phyloP scores from a whole-genome alignment of 2,888 invertebrate species.

The Stenoptilia bipunctidactyla region DNA sequence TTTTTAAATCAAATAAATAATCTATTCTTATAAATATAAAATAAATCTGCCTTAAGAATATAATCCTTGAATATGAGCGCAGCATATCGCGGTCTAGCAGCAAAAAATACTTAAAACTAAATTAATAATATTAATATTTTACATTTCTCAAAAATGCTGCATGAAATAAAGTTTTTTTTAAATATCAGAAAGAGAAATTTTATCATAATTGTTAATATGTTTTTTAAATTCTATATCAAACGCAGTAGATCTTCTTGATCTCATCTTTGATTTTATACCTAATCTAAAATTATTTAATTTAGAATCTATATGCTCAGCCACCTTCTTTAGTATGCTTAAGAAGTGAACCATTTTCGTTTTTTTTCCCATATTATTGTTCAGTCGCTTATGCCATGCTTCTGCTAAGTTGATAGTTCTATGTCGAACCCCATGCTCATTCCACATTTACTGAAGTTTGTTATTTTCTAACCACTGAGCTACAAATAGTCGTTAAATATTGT shows the following conservation, averaged over 20 bases:
- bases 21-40: no score
- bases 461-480: background rate
- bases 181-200: no score
- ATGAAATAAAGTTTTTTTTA: no score
- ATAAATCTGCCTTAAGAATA: no score
- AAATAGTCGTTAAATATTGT: background rate
- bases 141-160: no score
- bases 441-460: constrained; percentile 5
- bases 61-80: no score
- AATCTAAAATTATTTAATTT: no score
- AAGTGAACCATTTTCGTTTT: constrained; percentile 7
- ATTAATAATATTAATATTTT: background rate
- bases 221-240: background rate
- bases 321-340: constrained; percentile 3
- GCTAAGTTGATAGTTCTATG: constrained; percentile 9
- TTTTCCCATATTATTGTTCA: constrained; percentile 7
- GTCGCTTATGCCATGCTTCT: constrained; percentile 9
- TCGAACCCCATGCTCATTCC: constrained; percentile 8
- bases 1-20: no score
- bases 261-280: no score
- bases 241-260: background rate
- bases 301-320: constrained; percentile 3
- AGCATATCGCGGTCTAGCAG: no score
- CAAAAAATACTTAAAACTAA: no score
- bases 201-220: no score